phyloP scores from a whole-genome alignment of 1,140 invertebrate species.

The Anastrepha ludens region DNA sequence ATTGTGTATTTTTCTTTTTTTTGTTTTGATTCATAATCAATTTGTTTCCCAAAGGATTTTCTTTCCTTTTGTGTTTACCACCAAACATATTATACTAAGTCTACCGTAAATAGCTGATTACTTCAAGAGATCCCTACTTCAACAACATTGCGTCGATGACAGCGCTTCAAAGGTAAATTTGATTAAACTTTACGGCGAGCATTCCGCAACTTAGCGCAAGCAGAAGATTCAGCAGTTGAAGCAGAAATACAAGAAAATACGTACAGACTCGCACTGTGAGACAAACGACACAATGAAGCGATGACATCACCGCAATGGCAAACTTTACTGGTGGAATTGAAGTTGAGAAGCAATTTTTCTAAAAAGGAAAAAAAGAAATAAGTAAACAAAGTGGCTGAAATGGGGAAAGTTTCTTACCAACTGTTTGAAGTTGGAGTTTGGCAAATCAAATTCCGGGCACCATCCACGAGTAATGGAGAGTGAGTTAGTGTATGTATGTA shows the following conservation, averaged over 20 bases:
- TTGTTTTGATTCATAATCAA: not conserved
- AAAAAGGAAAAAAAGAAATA: not conserved
- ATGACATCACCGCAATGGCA: constrained; percentile 33
- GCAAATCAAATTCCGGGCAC: too few relatives aligned
- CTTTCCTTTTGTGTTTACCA: not conserved
- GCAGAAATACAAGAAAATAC: not conserved
- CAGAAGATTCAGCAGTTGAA: not conserved
- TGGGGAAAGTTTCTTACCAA: not conserved
- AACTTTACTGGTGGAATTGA: constrained; percentile 5
- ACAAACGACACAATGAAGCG: constrained; percentile 34
- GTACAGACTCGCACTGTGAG: not conserved
- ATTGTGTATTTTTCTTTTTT: too few relatives aligned
- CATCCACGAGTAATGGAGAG: not conserved
- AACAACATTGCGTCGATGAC: constrained; percentile 5
- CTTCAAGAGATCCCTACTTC: constrained; percentile 29
- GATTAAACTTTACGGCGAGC: not conserved
- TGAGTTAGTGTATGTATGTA: not conserved
- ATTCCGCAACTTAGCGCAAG: not conserved
- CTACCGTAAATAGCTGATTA: not conserved
- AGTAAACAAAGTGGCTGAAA: not conserved
- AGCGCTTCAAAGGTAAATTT: constrained; percentile 32
- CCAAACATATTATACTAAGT: constrained; percentile 14
- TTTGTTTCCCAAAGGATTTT: not conserved
- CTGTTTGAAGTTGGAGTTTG: not conserved
- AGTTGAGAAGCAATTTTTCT: not conserved